Percentiles rank a stretch among this genome's conserved stretches.
phyloP scores from a whole-genome alignment of 2,797 vertebrate genomes.

The Poliocrania exsul region DNA sequence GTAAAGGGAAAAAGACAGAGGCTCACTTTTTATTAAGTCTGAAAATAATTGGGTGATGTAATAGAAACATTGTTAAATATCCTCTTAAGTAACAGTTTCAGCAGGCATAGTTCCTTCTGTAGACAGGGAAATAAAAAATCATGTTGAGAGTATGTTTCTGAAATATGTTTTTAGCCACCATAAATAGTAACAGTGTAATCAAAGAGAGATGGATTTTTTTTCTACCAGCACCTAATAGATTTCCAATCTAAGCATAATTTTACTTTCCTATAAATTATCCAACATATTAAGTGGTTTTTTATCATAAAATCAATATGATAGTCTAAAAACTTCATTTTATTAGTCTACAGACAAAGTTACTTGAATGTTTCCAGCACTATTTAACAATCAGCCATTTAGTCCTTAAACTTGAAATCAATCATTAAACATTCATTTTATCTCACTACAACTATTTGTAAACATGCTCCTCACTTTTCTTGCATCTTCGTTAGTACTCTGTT shows the following conservation, averaged over 20 bases:
- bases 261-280: constrained; percentile 26
- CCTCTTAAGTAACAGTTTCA: background rate
- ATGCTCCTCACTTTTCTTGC: constrained; percentile 6
- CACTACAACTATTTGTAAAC: constrained; percentile 42
- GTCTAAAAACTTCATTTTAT: constrained; percentile 50
- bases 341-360: constrained; percentile 1
- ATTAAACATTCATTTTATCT: constrained; percentile 42
- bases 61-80: background rate
- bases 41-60: background rate
- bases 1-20: background rate
- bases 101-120: background rate
- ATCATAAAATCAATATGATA: constrained; percentile 54
- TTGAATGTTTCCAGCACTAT: constrained; percentile 41
- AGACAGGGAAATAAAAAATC: background rate
- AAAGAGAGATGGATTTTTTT: constrained; percentile 6
- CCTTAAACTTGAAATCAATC: constrained; percentile 53
- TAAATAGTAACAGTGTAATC: background rate
- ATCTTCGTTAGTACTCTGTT: constrained; percentile 32
- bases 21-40: background rate
- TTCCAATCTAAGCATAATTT: constrained; percentile 48
- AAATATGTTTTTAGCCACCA: background rate
- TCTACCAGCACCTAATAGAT: constrained; percentile 1
- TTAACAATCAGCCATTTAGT: constrained; percentile 43
- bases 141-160: background rate
- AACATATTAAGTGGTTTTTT: constrained; percentile 39